Base-by-base conservation (phyloP, 2,797 vertebrate genomes). In the Petrocephalus schoutedeni region DNA sequence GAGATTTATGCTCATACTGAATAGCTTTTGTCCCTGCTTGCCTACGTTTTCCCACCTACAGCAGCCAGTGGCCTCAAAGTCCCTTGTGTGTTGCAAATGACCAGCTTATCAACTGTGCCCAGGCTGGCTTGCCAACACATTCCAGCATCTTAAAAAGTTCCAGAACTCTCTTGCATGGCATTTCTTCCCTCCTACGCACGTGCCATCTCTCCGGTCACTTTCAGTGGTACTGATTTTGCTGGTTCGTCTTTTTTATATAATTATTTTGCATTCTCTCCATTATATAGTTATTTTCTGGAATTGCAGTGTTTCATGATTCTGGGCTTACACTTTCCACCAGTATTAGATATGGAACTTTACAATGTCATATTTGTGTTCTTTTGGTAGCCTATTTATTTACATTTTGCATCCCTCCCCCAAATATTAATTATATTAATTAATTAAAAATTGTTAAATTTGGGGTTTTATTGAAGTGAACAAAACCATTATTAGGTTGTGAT, bases 41-140 rank as follows among this genome's bases (percentile, higher is more conserved):
- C 41, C 71, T 49, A 77, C 71, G 7, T 83, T 54, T 23, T 83
- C 49, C 45, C 80, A 83, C 80, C 80, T 83, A 83, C 80, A 83
- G 80, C 45, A 83, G 49, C 21, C 21, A 23, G 49, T 28, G 51
- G 80, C 51, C 80, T 83, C 14, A 83, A 54, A 83, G n/a, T 54
- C 80, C 80, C 80, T 83, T 21, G 23, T 54, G 77, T 3, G n/a
- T 83, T 51, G 80, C 45, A 83, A 54, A 51, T 83, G 45, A 53
- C 80, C 80, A 12, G 54, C 84, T 85, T 53, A 57, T 58, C 51
- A 7, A 56, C 10, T 21, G 16, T 53, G 49, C 23, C 51, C 83
- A 36, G 28, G 28, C 64, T 71, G 12, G 28, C 28, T 54, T 58
- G 28, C 84, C 54, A 58, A 58, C 54, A 58, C 84, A 56, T 85